phyloP scores from a whole-genome alignment of 1,140 invertebrate species.

The Macrostomum lignano region DNA sequence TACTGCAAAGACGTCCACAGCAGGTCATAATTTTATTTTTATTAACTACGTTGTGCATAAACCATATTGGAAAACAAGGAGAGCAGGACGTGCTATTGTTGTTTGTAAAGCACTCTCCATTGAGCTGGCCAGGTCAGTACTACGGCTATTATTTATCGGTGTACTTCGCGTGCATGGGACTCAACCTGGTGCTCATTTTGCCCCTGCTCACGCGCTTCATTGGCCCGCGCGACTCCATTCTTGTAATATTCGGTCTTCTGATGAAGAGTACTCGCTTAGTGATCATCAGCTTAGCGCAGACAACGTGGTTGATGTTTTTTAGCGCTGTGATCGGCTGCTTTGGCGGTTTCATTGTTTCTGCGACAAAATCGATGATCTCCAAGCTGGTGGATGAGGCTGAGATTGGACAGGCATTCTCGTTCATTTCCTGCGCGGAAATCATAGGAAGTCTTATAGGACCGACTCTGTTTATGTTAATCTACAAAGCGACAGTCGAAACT shows the following conservation, averaged over 20 bases:
- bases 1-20: too few relatives aligned
- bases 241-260: constrained; percentile 14
- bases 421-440: constrained; percentile 16
- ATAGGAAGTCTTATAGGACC: constrained; percentile 17
- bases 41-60: constrained; percentile 10
- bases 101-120: constrained; percentile 14
- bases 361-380: constrained; percentile 16
- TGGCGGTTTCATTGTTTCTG: constrained; percentile 16
- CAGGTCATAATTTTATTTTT: too few relatives aligned
- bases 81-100: constrained; percentile 20
- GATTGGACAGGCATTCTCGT: constrained; percentile 16
- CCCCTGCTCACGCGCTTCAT: constrained; percentile 15
- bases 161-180: constrained; percentile 18
- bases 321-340: constrained; percentile 15
- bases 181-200: constrained; percentile 14
- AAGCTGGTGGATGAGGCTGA: constrained; percentile 16
- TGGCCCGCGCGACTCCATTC: constrained; percentile 12
- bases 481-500: constrained; percentile 13
- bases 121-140: constrained; percentile 17
- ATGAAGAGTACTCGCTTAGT: constrained; percentile 13
- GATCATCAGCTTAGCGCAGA: constrained; percentile 14
- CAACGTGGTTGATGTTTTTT: constrained; percentile 20
- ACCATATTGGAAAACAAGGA: constrained; percentile 18
- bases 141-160: constrained; percentile 22
- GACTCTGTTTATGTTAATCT: constrained; percentile 17